Conservation (phyloP, 2,888 invertebrate species). For the Stenodera caucasica region DNA sequence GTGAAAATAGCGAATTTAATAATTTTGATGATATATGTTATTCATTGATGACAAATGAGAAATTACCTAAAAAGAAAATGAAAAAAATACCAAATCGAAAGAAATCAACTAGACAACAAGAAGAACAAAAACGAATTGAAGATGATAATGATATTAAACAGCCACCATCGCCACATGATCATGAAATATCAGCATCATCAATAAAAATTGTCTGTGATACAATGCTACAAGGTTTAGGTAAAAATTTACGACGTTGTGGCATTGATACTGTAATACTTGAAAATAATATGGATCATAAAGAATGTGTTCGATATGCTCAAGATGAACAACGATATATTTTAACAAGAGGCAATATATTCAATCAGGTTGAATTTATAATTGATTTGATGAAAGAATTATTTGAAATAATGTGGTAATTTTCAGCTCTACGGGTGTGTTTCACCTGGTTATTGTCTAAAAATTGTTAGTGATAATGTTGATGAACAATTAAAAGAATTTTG, state of each 20-base stretch:
- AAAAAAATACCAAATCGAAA: conserved; percentile 52
- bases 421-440: conserved; percentile 59
- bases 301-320: conserved; percentile 58
- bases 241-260: conserved; percentile 66
- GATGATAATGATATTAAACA: conserved; percentile 32
- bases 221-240: conserved; percentile 62
- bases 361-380: conserved; percentile 54
- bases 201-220: conserved; percentile 64
- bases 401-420: conserved; percentile 31
- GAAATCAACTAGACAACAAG: neutral
- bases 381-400: conserved; percentile 1
- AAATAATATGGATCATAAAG: conserved; percentile 57
- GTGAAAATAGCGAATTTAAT: conserved; percentile 56
- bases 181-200: conserved; percentile 41
- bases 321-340: conserved; percentile 61
- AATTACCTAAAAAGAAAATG: conserved; percentile 51
- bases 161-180: conserved; percentile 45
- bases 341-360: conserved; percentile 58
- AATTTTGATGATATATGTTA: conserved; percentile 67
- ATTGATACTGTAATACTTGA: conserved; percentile 62
- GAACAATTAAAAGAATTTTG: conserved; percentile 71
- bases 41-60: conserved; percentile 61
- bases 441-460: conserved; percentile 62
- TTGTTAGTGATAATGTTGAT: conserved; percentile 59
- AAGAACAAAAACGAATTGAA: conserved; percentile 18